A percentile compares a stretch with the other conserved stretches of the same genome.
Conservation (phyloP, 2,888 invertebrate genomes). For the Tiliacea aurago region DNA sequence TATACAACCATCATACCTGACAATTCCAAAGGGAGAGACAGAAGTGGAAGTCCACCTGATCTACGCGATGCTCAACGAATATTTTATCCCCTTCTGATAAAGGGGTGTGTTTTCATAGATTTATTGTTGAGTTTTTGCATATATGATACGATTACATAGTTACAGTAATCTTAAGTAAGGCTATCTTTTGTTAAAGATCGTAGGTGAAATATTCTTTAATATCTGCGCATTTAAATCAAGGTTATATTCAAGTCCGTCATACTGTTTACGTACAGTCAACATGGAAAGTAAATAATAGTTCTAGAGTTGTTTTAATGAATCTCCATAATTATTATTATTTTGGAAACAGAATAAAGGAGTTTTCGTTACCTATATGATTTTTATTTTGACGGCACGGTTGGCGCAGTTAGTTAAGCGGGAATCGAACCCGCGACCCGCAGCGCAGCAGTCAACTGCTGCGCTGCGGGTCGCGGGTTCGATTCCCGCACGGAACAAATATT, state of each 20-base stretch:
- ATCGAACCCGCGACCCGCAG: no score
- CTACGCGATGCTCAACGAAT: neutral
- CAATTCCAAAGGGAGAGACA: no score
- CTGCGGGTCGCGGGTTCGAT: no score
- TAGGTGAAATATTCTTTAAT: constrained; percentile 24
- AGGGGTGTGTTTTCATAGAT: neutral
- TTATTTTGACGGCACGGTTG: no score
- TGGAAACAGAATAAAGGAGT: neutral
- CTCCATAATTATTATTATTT: neutral
- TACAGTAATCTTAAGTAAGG: constrained; percentile 9
- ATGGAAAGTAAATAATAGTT: constrained; percentile 7
- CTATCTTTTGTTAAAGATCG: constrained; percentile 26
- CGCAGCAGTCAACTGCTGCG: no score
- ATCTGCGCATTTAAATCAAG: constrained; percentile 27
- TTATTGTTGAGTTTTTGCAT: neutral
- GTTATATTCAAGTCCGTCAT: constrained; percentile 17
- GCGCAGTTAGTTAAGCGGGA: no score
- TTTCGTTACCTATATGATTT: neutral
- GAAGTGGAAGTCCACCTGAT: neutral
- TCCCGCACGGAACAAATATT: no score
- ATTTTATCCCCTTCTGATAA: neutral
- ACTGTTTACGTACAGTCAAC: constrained; percentile 7
- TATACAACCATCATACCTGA: neutral
- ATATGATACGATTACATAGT: constrained; percentile 12
- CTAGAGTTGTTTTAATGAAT: neutral